These are phyloP conservation scores for human DNA, from an alignment of 2,113 vertebrate genomes.

Conservation along the genomic window DNA sequence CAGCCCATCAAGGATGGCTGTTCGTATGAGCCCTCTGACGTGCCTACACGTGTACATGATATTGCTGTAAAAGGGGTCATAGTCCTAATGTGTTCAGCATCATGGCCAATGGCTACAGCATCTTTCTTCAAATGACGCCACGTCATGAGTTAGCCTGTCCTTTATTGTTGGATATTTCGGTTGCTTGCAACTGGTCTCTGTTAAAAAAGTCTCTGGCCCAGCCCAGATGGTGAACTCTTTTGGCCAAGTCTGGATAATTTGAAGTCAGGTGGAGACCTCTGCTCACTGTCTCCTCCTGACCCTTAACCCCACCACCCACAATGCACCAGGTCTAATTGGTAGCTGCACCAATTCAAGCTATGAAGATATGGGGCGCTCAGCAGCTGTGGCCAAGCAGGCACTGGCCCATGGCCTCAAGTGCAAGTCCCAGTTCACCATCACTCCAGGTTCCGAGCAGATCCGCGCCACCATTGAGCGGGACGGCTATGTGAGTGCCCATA, in stretches of 20 bases:
- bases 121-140: neutral
- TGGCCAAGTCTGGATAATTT: neutral
- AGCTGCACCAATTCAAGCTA: conserved; percentile 99
- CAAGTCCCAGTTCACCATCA: conserved; percentile 96
- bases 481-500: conserved; percentile 91
- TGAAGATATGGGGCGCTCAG: conserved; percentile 97
- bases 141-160: neutral
- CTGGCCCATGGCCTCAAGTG: conserved; percentile 93
- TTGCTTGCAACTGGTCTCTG: neutral
- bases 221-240: neutral
- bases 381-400: conserved; percentile 96
- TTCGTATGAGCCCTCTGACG: neutral
- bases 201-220: neutral
- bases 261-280: neutral
- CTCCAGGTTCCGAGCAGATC: conserved; percentile 98
- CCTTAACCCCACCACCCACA: neutral
- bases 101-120: rapidly evolving
- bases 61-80: rapidly evolving
- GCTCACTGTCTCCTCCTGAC: neutral
- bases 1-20: neutral
- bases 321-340: conserved; percentile 92
- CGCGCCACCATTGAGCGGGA: conserved; percentile 98
- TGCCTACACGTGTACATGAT: rapidly evolving
- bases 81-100: neutral
- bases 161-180: neutral